These are phyloP conservation scores for Microhierax caerulescens DNA, from an alignment of 2,797 vertebrate species.

Conservation along the genomic window DNA sequence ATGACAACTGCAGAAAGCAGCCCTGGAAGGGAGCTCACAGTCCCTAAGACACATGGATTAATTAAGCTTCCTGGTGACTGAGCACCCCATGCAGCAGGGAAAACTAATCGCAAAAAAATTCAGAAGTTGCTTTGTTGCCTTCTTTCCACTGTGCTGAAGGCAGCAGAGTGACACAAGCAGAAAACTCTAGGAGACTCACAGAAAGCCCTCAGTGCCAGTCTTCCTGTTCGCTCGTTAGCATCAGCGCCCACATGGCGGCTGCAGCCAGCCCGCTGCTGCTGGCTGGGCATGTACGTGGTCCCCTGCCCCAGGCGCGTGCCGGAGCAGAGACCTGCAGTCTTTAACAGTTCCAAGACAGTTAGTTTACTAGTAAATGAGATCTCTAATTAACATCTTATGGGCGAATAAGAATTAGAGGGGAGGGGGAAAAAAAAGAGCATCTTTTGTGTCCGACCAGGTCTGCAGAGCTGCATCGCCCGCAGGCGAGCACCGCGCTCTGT, in stretches of 20 bases:
- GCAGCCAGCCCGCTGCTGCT: not conserved
- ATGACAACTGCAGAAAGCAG: not conserved
- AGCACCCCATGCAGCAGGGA: not conserved
- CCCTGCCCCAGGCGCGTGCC: not conserved
- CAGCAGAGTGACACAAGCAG: not conserved
- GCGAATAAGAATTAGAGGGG: not conserved
- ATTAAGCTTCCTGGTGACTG: not conserved
- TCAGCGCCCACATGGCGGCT: too few species aligned
- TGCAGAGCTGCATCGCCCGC: not conserved
- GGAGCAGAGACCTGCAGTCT: not conserved
- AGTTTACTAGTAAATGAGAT: not conserved
- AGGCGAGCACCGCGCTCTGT: not conserved
- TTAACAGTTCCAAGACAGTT: not conserved
- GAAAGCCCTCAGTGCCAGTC: not conserved
- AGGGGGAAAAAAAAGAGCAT: not conserved
- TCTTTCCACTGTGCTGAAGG: not conserved
- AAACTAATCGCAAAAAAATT: not conserved
- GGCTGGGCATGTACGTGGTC: not conserved
- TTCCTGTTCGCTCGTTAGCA: not conserved
- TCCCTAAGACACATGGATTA: not conserved
- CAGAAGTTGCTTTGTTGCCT: not conserved
- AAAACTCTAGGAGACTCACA: not conserved
- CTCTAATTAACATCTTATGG: not conserved
- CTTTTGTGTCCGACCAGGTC: not conserved
- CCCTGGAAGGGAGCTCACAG: accelerated